These are phyloP conservation scores for Ophiothrix spiculata DNA, from an alignment of 35 echinoderm and acorn worm genomes.

Conservation along the genomic window DNA sequence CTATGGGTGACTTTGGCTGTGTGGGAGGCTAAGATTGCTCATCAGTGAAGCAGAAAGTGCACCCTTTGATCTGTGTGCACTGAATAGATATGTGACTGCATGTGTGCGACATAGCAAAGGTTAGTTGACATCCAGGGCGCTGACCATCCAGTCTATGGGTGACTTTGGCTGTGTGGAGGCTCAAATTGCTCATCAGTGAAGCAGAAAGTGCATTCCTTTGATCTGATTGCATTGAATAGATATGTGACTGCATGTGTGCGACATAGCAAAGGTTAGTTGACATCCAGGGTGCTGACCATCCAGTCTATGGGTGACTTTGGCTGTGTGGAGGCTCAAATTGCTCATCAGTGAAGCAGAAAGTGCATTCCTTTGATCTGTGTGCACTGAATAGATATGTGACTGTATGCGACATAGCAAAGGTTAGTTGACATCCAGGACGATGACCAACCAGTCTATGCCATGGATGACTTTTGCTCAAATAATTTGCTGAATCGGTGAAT, in stretches of 20 bases:
- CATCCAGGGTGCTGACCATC: no score
- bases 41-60: constrained; percentile 74
- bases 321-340: constrained; percentile 87
- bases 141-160: no score
- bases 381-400: no score
- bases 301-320: constrained; percentile 99
- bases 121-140: no score
- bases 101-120: no score
- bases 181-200: constrained; percentile 72
- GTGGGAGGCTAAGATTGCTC: constrained; percentile 82
- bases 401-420: no score
- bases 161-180: constrained; percentile 99
- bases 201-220: constrained; percentile 92
- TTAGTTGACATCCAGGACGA: no score
- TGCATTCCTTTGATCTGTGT: constrained; percentile 37
- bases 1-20: constrained; percentile 98
- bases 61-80: constrained; percentile 77
- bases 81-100: constrained; percentile 77
- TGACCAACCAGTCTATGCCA: constrained; percentile 47
- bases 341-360: constrained; percentile 75
- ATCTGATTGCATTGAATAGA: constrained; percentile 63
- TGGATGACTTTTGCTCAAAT: constrained; percentile 98
- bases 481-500: constrained; percentile 73
- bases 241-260: no score
- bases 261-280: no score